Evolutionary conservation across 1,140 invertebrate species (phyloP).

Genomic region (Mya arenaria): DNA sequence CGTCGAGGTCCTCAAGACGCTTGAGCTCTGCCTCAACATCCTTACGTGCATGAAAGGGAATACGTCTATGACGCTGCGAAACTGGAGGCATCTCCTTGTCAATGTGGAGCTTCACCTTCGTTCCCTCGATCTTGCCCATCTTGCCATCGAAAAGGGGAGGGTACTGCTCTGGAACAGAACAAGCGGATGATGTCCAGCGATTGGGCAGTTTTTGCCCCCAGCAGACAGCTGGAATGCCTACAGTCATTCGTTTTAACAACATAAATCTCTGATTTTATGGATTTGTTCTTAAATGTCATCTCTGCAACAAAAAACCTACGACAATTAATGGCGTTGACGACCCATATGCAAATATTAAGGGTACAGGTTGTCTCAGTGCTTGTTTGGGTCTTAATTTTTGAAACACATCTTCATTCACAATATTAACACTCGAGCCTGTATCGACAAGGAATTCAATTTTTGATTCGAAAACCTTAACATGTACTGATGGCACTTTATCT

Average conservation of each 20-base stretch:
- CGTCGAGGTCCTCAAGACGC: conserved; percentile 58
- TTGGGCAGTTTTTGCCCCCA: background rate
- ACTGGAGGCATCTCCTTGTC: conserved; percentile 6
- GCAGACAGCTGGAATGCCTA: conserved; percentile 3
- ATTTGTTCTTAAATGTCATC: background rate
- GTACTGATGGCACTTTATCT: too few relatives aligned
- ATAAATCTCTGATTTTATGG: background rate
- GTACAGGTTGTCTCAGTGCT: too few relatives aligned
- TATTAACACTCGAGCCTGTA: too few relatives aligned
- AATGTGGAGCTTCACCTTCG: conserved; percentile 28
- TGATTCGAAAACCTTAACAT: too few relatives aligned
- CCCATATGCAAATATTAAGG: too few relatives aligned
- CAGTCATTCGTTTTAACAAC: background rate
- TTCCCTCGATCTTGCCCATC: conserved; percentile 37
- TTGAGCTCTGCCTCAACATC: conserved; percentile 54
- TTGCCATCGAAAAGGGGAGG: conserved; percentile 24
- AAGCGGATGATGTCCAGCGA: conserved; percentile 6
- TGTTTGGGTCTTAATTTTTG: too few relatives aligned
- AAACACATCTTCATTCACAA: too few relatives aligned
- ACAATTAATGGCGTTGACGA: too few relatives aligned
- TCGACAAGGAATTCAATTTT: too few relatives aligned
- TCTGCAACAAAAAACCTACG: too few relatives aligned
- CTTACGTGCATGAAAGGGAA: conserved; percentile 61
- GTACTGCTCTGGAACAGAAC: conserved; percentile 43
- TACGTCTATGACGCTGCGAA: conserved; percentile 44